phyloP scores from a whole-genome alignment of 2,113 vertebrate genomes.

The Centropus unirufus region DNA sequence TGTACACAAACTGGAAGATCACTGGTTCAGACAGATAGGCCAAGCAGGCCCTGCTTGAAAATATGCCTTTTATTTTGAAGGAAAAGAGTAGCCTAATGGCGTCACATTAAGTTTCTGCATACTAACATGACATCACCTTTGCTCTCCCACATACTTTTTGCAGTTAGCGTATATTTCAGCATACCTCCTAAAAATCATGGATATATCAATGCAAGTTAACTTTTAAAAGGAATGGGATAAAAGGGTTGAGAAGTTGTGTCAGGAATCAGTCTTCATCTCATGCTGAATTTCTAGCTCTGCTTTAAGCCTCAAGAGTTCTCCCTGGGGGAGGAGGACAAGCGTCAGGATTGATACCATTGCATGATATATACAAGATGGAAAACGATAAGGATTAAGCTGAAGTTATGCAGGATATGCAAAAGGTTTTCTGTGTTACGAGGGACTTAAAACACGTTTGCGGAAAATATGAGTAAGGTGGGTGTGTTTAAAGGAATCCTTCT shows the following conservation, averaged over 20 bases:
- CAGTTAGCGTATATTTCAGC: constrained; percentile 3
- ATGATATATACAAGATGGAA: not conserved
- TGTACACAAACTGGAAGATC: not conserved
- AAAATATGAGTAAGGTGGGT: not conserved
- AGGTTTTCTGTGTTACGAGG: not conserved
- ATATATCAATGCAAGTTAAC: not conserved
- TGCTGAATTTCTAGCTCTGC: not conserved
- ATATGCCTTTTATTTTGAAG: not conserved
- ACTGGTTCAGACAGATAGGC: not conserved
- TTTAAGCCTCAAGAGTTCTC: not conserved
- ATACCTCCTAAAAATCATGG: not conserved
- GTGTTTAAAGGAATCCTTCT: not conserved
- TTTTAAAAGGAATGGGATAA: not conserved
- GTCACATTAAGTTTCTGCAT: not conserved
- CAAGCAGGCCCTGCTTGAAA: not conserved
- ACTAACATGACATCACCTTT: not conserved
- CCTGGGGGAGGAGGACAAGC: not conserved
- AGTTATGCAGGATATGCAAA: not conserved
- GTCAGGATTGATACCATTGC: not conserved
- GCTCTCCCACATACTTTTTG: not conserved
- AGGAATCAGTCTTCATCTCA: not conserved
- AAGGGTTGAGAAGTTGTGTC: not conserved
- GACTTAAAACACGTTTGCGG: not conserved
- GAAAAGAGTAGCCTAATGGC: not conserved
- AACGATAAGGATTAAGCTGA: not conserved